phyloP scores from a whole-genome alignment of 2,888 invertebrate species.

The Andrena trimmerana region DNA sequence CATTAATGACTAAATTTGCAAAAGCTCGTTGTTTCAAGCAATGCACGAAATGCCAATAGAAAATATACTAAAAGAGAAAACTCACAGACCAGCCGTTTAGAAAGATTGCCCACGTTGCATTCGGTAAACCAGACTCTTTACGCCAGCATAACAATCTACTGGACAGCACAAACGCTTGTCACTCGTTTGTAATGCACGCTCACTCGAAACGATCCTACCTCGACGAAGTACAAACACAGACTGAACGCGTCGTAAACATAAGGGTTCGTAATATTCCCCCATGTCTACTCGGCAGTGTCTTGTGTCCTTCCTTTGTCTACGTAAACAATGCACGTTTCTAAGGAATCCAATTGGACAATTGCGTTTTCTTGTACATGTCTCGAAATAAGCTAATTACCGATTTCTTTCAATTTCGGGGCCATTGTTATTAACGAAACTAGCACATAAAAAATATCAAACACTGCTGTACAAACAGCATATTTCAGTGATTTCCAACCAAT shows the following conservation, averaged over 20 bases:
- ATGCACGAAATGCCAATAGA: no score
- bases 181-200: conserved; percentile 11
- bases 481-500: no score
- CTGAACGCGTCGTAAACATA: not conserved
- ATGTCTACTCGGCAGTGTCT: not conserved
- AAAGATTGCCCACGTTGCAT: no score
- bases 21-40: no score
- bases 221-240: not conserved
- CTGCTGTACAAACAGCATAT: no score
- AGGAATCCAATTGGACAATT: not conserved
- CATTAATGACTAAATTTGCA: no score
- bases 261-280: not conserved
- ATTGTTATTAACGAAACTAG: not conserved
- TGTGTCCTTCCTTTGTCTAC: not conserved
- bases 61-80: no score
- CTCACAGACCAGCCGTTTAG: no score
- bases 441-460: no score
- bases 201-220: not conserved
- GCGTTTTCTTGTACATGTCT: not conserved
- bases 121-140: no score
- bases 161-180: not conserved
- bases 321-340: conserved; percentile 1
- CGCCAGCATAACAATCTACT: no score
- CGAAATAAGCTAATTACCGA: not conserved
- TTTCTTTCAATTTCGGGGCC: not conserved